Conservation (phyloP, 2,797 vertebrate genomes). For the Novumbra hubbsi region DNA sequence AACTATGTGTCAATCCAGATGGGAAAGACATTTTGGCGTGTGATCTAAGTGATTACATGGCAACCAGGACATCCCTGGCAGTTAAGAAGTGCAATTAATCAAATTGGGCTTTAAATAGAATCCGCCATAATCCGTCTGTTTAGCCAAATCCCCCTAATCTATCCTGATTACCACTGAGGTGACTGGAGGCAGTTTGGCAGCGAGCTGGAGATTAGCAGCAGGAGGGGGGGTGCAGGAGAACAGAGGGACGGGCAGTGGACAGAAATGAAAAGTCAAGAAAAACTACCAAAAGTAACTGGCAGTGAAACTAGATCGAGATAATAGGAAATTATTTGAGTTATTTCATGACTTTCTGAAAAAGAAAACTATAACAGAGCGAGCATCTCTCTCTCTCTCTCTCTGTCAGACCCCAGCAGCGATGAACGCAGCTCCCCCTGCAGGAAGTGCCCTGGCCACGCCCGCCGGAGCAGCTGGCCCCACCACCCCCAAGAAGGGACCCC, state of each 20-base stretch:
- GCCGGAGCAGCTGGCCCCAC: constrained; percentile 59
- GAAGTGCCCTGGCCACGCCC: constrained; percentile 69
- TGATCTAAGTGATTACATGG: not conserved
- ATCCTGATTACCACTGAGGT: constrained; percentile 43
- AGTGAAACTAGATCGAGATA: not conserved
- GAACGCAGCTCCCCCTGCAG: constrained; percentile 71
- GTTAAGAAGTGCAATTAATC: constrained; percentile 50
- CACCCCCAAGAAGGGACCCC: constrained; percentile 80
- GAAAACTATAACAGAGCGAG: too few species aligned
- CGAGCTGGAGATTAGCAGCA: constrained; percentile 46
- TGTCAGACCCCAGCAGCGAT: constrained; percentile 51
- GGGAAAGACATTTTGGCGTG: not conserved
- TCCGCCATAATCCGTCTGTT: constrained; percentile 62
- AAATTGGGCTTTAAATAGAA: constrained; percentile 42
- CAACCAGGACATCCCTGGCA: constrained; percentile 14
- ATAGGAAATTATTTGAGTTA: not conserved
- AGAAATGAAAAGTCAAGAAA: not conserved
- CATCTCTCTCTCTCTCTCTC: constrained; percentile 3
- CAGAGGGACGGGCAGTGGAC: not conserved
- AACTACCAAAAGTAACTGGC: not conserved
- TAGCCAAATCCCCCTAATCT: constrained; percentile 58
- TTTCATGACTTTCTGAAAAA: not conserved
- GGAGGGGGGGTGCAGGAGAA: constrained; percentile 11
- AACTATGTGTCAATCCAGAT: not conserved
- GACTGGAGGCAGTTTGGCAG: constrained; percentile 18